phyloP scores from a whole-genome alignment of 2,113 vertebrate genomes.

The Todiramphus saurophagus region DNA sequence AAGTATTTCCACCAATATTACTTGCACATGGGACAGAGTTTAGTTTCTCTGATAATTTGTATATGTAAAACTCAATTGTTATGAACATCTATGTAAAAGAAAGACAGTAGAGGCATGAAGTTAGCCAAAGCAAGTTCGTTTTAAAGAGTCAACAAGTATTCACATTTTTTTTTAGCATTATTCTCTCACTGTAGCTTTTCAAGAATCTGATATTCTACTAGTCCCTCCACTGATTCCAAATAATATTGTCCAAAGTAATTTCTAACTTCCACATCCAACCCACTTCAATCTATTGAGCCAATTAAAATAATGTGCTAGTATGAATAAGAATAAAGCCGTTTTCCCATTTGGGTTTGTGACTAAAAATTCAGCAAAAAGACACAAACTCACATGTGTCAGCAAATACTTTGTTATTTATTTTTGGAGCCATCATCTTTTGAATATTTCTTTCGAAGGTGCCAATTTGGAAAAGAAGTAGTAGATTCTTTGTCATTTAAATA shows the following conservation, averaged over 20 bases:
- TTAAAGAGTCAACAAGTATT: background rate
- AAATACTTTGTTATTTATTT: background rate
- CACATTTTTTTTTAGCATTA: background rate
- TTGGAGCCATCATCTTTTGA: background rate
- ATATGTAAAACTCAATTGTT: background rate
- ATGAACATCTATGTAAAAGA: background rate
- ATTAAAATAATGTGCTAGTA: background rate
- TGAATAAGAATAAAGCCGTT: background rate
- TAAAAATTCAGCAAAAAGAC: background rate
- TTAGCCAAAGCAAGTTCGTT: background rate
- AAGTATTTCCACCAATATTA: background rate
- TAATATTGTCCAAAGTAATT: background rate
- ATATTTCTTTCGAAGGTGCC: background rate
- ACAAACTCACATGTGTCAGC: background rate
- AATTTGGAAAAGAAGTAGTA: background rate
- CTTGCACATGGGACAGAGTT: background rate
- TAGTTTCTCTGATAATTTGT: background rate
- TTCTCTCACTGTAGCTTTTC: background rate
- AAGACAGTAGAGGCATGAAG: background rate
- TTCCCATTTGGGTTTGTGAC: background rate
- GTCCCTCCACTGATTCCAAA: background rate
- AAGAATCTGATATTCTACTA: background rate
- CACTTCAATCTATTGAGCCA: background rate
- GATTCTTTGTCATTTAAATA: slow-evolving; percentile 26
- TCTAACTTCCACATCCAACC: background rate